Conservation (phyloP, 1,140 invertebrate species). For the Orius laevigatus region DNA sequence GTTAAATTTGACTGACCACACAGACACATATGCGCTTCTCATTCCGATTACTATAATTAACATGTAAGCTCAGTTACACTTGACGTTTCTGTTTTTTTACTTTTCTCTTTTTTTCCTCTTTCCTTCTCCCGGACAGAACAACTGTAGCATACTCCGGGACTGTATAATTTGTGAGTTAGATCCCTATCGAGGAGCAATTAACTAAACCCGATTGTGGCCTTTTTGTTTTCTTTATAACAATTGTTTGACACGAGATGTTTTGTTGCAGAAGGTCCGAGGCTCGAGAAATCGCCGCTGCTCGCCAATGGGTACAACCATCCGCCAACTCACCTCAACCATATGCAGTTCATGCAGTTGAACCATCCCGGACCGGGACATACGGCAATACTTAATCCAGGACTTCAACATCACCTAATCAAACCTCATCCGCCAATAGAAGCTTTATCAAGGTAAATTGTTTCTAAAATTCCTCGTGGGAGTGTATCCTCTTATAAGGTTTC, state of each 20-base stretch:
- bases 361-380: conserved; percentile 49
- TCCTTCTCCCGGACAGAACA: neutral
- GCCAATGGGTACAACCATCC: conserved; percentile 90
- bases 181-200: conserved; percentile 1
- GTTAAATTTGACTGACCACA: neutral
- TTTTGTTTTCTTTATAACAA: conserved; percentile 8
- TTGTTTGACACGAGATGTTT: conserved; percentile 7
- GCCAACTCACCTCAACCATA: conserved; percentile 73
- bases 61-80: conserved; percentile 8
- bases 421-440: conserved; percentile 70
- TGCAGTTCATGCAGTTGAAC: conserved; percentile 70
- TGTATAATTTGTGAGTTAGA: conserved; percentile 3
- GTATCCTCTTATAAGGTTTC: too few relatives aligned
- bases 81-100: neutral
- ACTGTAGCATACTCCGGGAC: conserved; percentile 8
- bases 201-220: conserved; percentile 6
- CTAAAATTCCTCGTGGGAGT: neutral
- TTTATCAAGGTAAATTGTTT: conserved; percentile 49
- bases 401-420: conserved; percentile 45
- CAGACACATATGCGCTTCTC: conserved; percentile 5
- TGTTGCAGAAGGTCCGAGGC: conserved; percentile 33
- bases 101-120: too few relatives aligned
- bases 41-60: conserved; percentile 8
- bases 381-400: conserved; percentile 67
- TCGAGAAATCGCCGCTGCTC: conserved; percentile 80